Evolutionary conservation across 2,888 invertebrate genomes (phyloP), one percentile per base, ranked within the genome.

Genomic region (Pseudococcus jackbeardsleyi): DNA sequence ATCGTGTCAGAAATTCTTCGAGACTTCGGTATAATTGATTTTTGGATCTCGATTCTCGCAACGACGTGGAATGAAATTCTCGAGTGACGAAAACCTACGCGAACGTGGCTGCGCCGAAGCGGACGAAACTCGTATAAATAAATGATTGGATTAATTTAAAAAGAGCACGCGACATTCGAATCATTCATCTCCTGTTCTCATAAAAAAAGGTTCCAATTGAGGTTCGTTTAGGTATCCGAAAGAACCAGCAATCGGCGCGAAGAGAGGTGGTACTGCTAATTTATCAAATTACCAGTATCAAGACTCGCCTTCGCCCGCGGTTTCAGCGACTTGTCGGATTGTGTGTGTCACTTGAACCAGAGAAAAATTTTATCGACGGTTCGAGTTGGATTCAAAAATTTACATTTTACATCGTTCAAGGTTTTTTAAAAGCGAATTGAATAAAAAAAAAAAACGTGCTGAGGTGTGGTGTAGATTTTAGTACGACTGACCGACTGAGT

Each of bases 191-290:
- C 72, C 72, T 72, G 72, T 72, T 72, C 33, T 72, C 72, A 72
- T 72, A 72, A 72, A 72, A 64, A 64, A 72, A 72, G 72, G 33
- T 72, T 72, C 72, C 72, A 72, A 72, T 72, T 72, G 72, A 72
- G 72, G 33, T 8, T 72, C 33, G 72, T 72, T 72, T 26, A 72
- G 72, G 15, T 72, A 7, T 33, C 15, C 15, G 26, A 33, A 33
- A 0, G 33, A 72, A 72, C 17, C 17, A 19, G 72, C 72, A 0
- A 33, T 72, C 17, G 72, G 39, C 33, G 33, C 39, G 72, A 72
- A 72, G 72, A 72, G 72, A 33, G 72, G 72, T 72, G 72, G 72
- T 26, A 39, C 72, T 72, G 64, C 72, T 72, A 33, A 72, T 72
- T 72, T 33, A 72, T 72, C 33, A 17, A 72, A 72, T 72, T 72